phyloP scores from a whole-genome alignment of 2,797 vertebrate species.

The Aplochiton taeniatus region DNA sequence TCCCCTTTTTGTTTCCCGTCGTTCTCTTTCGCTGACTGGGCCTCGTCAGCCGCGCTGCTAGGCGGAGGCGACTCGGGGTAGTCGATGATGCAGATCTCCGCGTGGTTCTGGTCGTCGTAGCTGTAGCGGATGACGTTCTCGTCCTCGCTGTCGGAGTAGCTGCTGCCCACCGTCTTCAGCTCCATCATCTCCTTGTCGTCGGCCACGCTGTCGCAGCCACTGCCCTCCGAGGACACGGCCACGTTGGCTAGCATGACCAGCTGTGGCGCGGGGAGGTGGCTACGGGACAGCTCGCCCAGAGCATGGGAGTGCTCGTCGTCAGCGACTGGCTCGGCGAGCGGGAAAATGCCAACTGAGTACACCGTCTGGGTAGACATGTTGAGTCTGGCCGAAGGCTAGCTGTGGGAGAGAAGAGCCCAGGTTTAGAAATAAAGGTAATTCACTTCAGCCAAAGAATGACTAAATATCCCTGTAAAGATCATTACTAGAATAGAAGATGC shows the following conservation, averaged over 20 bases:
- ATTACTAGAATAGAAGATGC: too few species aligned
- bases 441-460: not conserved
- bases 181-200: constrained; percentile 96
- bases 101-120: constrained; percentile 66
- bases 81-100: constrained; percentile 53
- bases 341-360: constrained; percentile 83
- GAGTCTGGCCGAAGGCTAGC: constrained; percentile 15
- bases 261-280: constrained; percentile 87
- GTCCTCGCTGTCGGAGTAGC: constrained; percentile 91
- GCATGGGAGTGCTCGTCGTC: constrained; percentile 80
- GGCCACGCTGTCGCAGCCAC: constrained; percentile 76
- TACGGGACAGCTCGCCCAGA: constrained; percentile 81
- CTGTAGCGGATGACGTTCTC: constrained; percentile 70
- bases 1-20: not conserved
- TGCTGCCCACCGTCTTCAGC: constrained; percentile 86
- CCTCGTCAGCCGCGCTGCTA: rapidly evolving
- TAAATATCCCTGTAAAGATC: too few species aligned
- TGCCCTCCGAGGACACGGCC: constrained; percentile 81
- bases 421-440: not conserved
- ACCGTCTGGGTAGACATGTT: constrained; percentile 87
- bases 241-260: constrained; percentile 97
- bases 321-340: constrained; percentile 69
- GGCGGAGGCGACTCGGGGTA: constrained; percentile 56
- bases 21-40: not conserved
- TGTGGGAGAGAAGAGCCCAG: not conserved